phyloP scores from a whole-genome alignment of 2,113 vertebrate genomes.

The Anhinga anhinga region DNA sequence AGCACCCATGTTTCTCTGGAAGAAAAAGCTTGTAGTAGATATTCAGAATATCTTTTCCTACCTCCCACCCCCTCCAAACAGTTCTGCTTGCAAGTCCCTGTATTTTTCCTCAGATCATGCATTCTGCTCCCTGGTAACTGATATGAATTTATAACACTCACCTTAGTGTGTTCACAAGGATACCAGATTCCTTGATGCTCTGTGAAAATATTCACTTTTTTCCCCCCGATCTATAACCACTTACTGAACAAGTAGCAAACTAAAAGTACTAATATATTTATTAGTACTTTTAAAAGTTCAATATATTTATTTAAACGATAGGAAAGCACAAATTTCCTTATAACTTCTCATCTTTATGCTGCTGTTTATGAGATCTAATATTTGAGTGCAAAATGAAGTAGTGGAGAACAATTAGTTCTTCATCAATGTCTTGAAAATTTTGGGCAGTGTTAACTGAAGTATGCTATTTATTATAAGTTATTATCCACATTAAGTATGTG shows the following conservation, averaged over 20 bases:
- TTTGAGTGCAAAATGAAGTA: not conserved
- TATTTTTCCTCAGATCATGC: not conserved
- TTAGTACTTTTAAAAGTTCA: not conserved
- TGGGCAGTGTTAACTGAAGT: not conserved
- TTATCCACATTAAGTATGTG: not conserved
- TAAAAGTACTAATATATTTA: not conserved
- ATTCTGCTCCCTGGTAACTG: not conserved
- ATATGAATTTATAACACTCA: not conserved
- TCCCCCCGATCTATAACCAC: accelerated
- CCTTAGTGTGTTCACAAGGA: not conserved
- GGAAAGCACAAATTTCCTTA: not conserved
- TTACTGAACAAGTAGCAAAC: not conserved
- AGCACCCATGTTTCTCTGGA: not conserved
- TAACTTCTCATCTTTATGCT: not conserved
- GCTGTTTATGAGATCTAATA: not conserved
- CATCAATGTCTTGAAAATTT: not conserved
- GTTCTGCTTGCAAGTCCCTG: not conserved
- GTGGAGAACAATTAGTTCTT: not conserved
- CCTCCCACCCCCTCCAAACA: accelerated
- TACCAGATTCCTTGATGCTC: not conserved
- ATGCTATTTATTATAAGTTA: not conserved
- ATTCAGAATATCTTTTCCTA: too few relatives aligned
- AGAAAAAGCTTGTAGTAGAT: not conserved
- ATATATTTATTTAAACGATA: not conserved
- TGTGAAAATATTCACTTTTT: not conserved